Evolutionary conservation across 2,797 vertebrate species (phyloP).

Genomic region (Sebastes matsubarae): DNA sequence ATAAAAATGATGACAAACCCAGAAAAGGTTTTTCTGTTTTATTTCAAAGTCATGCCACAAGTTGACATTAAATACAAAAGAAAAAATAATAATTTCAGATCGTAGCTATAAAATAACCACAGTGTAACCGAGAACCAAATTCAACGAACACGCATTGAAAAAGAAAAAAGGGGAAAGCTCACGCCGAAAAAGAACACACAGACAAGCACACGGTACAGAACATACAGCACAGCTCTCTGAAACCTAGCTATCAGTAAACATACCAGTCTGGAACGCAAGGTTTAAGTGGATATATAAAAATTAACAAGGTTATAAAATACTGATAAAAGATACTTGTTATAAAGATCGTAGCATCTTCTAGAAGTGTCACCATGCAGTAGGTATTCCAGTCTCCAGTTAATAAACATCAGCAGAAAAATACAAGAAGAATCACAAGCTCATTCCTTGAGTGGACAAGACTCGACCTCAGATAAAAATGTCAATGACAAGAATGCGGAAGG

Average conservation of each 20-base stretch:
- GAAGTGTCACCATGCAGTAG: slow-evolving; percentile 84
- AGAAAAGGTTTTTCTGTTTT: slow-evolving; percentile 71
- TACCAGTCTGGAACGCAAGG: slow-evolving; percentile 64
- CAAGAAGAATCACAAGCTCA: slow-evolving; percentile 82
- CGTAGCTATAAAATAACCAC: slow-evolving; percentile 85
- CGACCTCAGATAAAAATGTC: slow-evolving; percentile 52
- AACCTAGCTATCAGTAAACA: slow-evolving; percentile 74
- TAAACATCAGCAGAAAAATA: slow-evolving; percentile 83
- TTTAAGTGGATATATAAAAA: slow-evolving; percentile 78
- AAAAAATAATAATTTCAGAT: slow-evolving; percentile 74
- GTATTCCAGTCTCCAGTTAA: slow-evolving; percentile 74
- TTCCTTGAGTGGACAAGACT: slow-evolving; percentile 69
- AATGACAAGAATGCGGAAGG: slow-evolving; percentile 42
- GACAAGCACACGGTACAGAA: slow-evolving; percentile 72
- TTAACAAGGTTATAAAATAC: slow-evolving; percentile 86
- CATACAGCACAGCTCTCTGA: slow-evolving; percentile 69
- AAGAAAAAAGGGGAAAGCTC: slow-evolving; percentile 46
- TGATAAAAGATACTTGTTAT: slow-evolving; percentile 83
- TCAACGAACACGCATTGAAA: slow-evolving; percentile 49
- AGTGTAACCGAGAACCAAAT: slow-evolving; percentile 83
- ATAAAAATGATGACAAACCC: neutral
- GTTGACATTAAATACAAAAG: slow-evolving; percentile 89
- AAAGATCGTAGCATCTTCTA: slow-evolving; percentile 81
- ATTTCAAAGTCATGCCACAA: slow-evolving; percentile 90
- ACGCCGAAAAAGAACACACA: slow-evolving; percentile 63